Evolutionary conservation across 2,888 invertebrate species (phyloP).

Genomic region (Iphiclides podalirius): DNA sequence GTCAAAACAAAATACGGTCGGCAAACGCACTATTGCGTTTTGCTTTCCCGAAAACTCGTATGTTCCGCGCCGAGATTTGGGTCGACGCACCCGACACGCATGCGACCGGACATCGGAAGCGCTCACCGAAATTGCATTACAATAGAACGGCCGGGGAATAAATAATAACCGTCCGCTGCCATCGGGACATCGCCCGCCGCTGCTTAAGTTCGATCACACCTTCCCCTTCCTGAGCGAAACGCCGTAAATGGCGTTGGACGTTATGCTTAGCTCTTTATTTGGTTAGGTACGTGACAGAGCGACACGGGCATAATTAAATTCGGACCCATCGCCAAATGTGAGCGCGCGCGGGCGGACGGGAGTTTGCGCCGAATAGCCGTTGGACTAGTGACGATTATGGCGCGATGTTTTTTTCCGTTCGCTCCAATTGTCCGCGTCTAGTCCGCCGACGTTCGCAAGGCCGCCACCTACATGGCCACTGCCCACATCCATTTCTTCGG

Average conservation of each 20-base stretch:
- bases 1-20: no score
- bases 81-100: conserved; percentile 55
- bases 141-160: conserved; percentile 46
- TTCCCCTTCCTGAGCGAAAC: conserved; percentile 65
- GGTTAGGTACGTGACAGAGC: conserved; percentile 71
- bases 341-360: conserved; percentile 36
- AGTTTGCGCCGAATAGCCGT: conserved; percentile 54
- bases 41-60: not conserved
- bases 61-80: conserved; percentile 25
- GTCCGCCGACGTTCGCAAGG: conserved; percentile 60
- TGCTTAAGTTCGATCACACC: conserved; percentile 62
- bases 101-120: conserved; percentile 56
- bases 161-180: conserved; percentile 35
- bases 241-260: conserved; percentile 57
- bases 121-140: conserved; percentile 62
- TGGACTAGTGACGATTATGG: conserved; percentile 51
- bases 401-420: conserved; percentile 30
- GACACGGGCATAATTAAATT: conserved; percentile 63
- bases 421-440: conserved; percentile 54
- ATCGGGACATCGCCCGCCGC: conserved; percentile 22
- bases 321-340: conserved; percentile 64
- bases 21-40: no score
- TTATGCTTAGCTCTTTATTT: conserved; percentile 62
- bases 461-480: conserved; percentile 71
- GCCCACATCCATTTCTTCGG: conserved; percentile 73